Evolutionary conservation across 2,797 vertebrate species (phyloP).

Genomic region (Acanthurus tractus): DNA sequence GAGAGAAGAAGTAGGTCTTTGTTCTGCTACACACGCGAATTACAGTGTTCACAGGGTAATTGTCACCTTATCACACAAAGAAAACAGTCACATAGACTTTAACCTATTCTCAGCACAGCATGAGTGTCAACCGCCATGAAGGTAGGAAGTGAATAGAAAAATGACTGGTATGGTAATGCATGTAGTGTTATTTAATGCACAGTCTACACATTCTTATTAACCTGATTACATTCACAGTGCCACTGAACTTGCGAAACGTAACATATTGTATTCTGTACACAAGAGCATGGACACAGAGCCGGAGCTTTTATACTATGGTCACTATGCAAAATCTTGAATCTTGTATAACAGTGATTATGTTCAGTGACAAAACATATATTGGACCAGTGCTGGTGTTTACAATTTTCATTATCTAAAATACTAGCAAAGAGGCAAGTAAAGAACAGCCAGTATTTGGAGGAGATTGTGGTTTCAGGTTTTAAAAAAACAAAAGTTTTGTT

Average conservation of each 20-base stretch:
- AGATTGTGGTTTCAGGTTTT: background rate
- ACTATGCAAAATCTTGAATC: no score
- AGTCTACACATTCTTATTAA: background rate
- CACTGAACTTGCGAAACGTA: no score
- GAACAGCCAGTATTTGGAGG: background rate
- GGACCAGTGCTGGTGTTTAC: background rate
- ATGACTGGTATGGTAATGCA: slow-evolving; percentile 52
- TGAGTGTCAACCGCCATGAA: slow-evolving; percentile 45
- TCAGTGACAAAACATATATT: background rate
- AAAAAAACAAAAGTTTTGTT: background rate
- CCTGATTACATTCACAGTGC: no score
- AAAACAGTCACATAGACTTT: slow-evolving; percentile 54
- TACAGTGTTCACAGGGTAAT: slow-evolving; percentile 54
- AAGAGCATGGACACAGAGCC: no score
- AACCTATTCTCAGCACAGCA: slow-evolving; percentile 42
- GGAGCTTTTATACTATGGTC: no score
- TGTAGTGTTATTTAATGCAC: slow-evolving; percentile 21
- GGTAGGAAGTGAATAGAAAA: slow-evolving; percentile 19
- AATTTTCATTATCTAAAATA: background rate
- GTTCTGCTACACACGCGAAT: slow-evolving; percentile 65
- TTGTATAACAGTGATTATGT: no score
- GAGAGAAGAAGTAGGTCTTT: slow-evolving; percentile 47
- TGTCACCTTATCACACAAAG: slow-evolving; percentile 51
- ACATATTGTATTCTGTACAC: no score
- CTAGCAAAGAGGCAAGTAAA: background rate